Conservation (phyloP, 2,113 vertebrate species). For the Alexandromys fortis region DNA sequence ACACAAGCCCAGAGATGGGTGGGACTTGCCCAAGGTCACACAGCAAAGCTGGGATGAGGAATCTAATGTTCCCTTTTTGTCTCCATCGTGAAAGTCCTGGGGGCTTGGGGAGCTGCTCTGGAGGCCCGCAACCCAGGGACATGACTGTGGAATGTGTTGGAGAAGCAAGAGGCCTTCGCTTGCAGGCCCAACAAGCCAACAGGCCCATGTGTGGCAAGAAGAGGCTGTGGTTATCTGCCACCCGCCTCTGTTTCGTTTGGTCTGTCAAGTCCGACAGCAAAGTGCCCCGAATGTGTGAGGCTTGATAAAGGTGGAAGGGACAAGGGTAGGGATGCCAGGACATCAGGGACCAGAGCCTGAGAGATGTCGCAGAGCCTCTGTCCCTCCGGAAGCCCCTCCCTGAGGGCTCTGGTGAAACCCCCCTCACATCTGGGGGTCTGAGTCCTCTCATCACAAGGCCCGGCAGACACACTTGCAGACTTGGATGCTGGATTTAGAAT, state of each 20-base stretch:
- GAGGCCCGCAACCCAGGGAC: constrained; percentile 56
- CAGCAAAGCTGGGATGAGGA: constrained; percentile 40
- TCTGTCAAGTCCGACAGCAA: constrained; percentile 70
- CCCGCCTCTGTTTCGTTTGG: constrained; percentile 77
- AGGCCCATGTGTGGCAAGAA: constrained; percentile 75
- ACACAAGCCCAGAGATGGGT: constrained; percentile 30
- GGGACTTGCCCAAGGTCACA: constrained; percentile 43
- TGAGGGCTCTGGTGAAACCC: too few relatives aligned
- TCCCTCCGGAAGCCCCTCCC: background rate
- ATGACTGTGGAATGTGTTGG: constrained; percentile 81
- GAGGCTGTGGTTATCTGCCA: constrained; percentile 70
- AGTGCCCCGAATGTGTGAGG: constrained; percentile 51
- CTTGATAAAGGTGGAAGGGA: constrained; percentile 77
- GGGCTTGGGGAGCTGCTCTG: background rate
- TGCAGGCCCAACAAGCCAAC: constrained; percentile 74
- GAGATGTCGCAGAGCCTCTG: constrained; percentile 58
- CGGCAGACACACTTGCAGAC: too few relatives aligned
- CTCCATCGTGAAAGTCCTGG: background rate
- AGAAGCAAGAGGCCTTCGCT: constrained; percentile 67
- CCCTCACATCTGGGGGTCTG: background rate
- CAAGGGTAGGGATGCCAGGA: constrained; percentile 62
- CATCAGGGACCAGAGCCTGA: constrained; percentile 51
- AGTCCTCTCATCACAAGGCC: background rate
- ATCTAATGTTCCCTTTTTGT: constrained; percentile 46
- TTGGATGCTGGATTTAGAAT: background rate